Base-by-base conservation (phyloP, 2,113 vertebrate genomes). In the Prionailurus bengalensis region DNA sequence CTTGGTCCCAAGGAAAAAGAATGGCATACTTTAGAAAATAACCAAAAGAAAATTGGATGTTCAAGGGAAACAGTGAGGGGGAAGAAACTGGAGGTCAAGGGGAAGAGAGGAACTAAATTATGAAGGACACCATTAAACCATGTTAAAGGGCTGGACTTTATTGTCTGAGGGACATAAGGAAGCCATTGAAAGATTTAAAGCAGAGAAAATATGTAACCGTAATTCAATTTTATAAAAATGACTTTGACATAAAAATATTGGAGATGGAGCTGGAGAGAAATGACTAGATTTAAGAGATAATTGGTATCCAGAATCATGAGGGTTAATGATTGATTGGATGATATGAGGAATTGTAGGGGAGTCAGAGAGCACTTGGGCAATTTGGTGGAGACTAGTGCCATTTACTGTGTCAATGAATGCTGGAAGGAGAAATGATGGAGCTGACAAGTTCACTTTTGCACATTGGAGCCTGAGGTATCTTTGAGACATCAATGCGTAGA, bases 211-310 rank as follows among this genome's bases (percentile, higher is more conserved):
- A n/a, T 15, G 51, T 45, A 3, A 79, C 25, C 6, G 25, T 16
- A 81, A 65, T 91, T 91, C 84, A 65, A 88, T 61, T 70, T 58
- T 58, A 66, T 71, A 81, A 93, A 79, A 65, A 78, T 36, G 23
- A 42, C 45, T 81, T 82, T 93, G 42, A 19, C 53, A 45, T 45
- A 8, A 61, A 36, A 25, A 68, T 42, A 70, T 19, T 45, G 13
- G 68, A 61, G 51, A 81, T 48, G 10, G 65, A 81, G 13, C 31
- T 29, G 27, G 45, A 33, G 29, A 89, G 15, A 78, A 39, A 81
- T 48, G 14, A 61, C 74, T 48, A 33, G 2, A 83, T 78, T 82
- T 76, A 70, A 91, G 45, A 95, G 89, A 58, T 58, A 76, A 29
- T 55, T 78, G 21, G 25, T n/a, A 66, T 36, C 29, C 21, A 73